phyloP scores from a whole-genome alignment of 53 echinoderm and acorn worm species.

The Apostichopus leukothele region DNA sequence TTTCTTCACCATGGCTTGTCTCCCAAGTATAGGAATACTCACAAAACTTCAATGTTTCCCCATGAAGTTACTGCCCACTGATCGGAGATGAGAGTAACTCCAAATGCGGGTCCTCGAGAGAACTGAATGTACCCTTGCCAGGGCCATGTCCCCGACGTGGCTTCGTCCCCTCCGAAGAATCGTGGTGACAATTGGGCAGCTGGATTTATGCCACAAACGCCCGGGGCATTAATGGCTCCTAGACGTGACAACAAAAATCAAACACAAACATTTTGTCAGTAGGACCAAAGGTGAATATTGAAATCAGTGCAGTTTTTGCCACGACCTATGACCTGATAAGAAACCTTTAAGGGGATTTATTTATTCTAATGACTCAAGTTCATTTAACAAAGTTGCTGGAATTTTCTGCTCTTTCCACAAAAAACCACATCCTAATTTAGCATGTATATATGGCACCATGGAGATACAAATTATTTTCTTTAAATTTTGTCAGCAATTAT shows the following conservation, averaged over 20 bases:
- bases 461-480: too few relatives aligned
- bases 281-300: not conserved
- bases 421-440: too few relatives aligned
- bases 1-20: too few relatives aligned
- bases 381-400: too few relatives aligned
- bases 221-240: not conserved
- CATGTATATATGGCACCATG: too few relatives aligned
- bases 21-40: not conserved
- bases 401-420: too few relatives aligned
- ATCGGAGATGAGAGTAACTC: constrained; percentile 61
- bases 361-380: too few relatives aligned
- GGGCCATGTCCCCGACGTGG: constrained; percentile 61
- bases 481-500: too few relatives aligned
- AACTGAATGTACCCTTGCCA: constrained; percentile 70
- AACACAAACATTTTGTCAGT: not conserved
- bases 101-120: constrained; percentile 29
- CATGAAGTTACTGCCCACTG: constrained; percentile 65
- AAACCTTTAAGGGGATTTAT: too few relatives aligned
- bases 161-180: constrained; percentile 64
- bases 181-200: constrained; percentile 5
- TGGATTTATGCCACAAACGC: constrained; percentile 20
- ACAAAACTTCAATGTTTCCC: constrained; percentile 24
- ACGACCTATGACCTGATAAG: not conserved
- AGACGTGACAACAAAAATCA: not conserved
- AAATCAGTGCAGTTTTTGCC: not conserved